Base-by-base conservation (phyloP, 2,113 vertebrate genomes). In the Platanista minor region DNA sequence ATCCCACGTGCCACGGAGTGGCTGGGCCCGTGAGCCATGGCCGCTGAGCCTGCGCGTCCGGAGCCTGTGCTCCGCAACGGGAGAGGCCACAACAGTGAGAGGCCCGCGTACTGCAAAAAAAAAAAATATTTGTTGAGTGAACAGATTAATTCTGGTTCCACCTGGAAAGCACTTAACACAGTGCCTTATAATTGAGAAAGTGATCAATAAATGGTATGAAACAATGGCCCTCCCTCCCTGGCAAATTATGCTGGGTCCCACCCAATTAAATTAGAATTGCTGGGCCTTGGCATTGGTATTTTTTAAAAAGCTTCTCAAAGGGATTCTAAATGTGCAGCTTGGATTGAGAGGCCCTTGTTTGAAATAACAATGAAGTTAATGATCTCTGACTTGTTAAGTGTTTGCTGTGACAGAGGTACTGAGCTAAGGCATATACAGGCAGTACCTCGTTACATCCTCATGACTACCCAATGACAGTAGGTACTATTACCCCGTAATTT, bases 281-380 rank as follows among this genome's bases (percentile, higher is more conserved):
- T 90, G 86, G 66, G 41, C 52, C 87, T 88, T 93, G 72, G 43
- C 39, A 54, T 72, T 84, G 36, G 41, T 77, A 8, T 72, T 72
- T 90, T 94, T 52, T 8, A 8, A 64, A 81, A 85, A 83, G 41
- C 78, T 69, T 94, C 92, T 89, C 49, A 61, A 75, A 92, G 61
- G 83, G 49, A 91, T 88, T 94, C 82, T 82, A 29, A 66, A 11
- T 80, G 66, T 33, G 43, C 84, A n/a, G 12, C 23, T 54, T 46
- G 69, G 11, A 33, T 43, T 41, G 66, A 74, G 77, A 95, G 64
- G 39, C 84, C 80, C 41, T 93, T 92, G 31, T 95, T 89, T 94
- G 94, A 85, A 92, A 92, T 64, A 90, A 69, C 72, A 83, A n/a
- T 18, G 80, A 90, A 59, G 69, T 89, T 92, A 87, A 92, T 62